Evolutionary conservation across 2,888 invertebrate genomes (phyloP).

Genomic region (Selenia dentaria): DNA sequence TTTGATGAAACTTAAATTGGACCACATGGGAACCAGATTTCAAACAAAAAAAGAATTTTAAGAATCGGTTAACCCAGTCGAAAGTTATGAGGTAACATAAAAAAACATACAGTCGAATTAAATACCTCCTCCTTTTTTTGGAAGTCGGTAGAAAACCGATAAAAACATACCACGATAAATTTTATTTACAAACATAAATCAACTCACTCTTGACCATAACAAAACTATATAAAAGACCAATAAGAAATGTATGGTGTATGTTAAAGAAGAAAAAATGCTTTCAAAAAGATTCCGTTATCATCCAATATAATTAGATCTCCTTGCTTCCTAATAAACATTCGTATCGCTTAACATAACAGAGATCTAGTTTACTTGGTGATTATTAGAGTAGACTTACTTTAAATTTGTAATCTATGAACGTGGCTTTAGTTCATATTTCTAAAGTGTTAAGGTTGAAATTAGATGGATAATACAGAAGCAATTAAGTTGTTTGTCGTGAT

Average conservation of each 20-base stretch:
- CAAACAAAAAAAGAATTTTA: too few species aligned
- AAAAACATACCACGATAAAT: too few species aligned
- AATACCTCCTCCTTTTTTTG: too few species aligned
- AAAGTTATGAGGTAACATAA: too few species aligned
- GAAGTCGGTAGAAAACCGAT: too few species aligned
- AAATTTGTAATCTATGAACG: constrained; percentile 1
- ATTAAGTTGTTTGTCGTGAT: constrained; percentile 40
- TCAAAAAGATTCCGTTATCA: constrained; percentile 41
- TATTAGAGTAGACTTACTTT: constrained; percentile 16
- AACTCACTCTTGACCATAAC: too few species aligned
- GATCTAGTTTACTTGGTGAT: constrained; percentile 37
- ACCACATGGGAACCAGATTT: too few species aligned
- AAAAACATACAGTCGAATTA: too few species aligned
- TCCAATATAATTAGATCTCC: constrained; percentile 37
- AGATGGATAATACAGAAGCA: constrained; percentile 16
- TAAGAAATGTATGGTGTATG: constrained; percentile 34
- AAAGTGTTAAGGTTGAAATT: constrained; percentile 39
- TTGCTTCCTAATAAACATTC: not conserved
- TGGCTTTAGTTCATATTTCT: constrained; percentile 11
- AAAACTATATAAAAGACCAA: too few species aligned
- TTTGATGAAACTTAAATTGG: too few species aligned
- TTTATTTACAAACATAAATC: too few species aligned
- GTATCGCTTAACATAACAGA: not conserved
- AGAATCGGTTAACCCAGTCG: too few species aligned
- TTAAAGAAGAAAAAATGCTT: constrained; percentile 38